Conservation (phyloP, 2,888 invertebrate genomes). For the Ormyrus nitidulus region DNA sequence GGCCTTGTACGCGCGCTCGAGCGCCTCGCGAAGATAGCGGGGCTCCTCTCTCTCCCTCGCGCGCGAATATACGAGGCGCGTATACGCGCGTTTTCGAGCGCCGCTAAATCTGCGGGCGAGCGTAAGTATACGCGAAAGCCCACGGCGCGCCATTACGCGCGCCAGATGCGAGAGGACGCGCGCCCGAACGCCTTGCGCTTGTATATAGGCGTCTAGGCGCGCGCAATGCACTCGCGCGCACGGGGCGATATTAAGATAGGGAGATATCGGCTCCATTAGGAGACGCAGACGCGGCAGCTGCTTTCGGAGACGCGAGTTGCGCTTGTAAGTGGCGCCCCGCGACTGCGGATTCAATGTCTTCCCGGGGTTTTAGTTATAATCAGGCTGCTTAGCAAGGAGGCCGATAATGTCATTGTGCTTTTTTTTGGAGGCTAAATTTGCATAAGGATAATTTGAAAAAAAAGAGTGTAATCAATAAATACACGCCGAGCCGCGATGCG, state of each 20-base stretch:
- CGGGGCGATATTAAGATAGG: constrained; percentile 45
- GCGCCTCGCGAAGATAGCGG: constrained; percentile 17
- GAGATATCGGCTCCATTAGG: constrained; percentile 44
- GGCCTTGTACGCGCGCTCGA: constrained; percentile 14
- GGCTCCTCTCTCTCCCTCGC: background rate
- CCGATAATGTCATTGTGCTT: too few relatives aligned
- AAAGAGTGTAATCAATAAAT: too few relatives aligned
- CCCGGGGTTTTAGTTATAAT: too few relatives aligned
- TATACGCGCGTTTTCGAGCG: background rate
- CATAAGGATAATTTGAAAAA: too few relatives aligned
- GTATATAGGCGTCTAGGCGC: background rate
- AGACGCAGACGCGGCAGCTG: too few relatives aligned
- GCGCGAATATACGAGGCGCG: background rate
- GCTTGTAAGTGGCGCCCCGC: too few relatives aligned
- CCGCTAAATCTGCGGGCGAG: background rate
- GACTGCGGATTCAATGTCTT: too few relatives aligned
- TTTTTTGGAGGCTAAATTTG: too few relatives aligned
- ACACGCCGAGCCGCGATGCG: too few relatives aligned
- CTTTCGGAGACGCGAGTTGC: too few relatives aligned
- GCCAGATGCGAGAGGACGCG: background rate
- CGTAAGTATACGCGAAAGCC: background rate
- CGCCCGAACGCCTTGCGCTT: background rate
- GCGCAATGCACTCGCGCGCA: too few relatives aligned
- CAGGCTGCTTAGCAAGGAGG: too few relatives aligned
- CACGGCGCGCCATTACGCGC: background rate